Base-by-base conservation (phyloP, 2,797 vertebrate species). In the Centropyge bicolor region DNA sequence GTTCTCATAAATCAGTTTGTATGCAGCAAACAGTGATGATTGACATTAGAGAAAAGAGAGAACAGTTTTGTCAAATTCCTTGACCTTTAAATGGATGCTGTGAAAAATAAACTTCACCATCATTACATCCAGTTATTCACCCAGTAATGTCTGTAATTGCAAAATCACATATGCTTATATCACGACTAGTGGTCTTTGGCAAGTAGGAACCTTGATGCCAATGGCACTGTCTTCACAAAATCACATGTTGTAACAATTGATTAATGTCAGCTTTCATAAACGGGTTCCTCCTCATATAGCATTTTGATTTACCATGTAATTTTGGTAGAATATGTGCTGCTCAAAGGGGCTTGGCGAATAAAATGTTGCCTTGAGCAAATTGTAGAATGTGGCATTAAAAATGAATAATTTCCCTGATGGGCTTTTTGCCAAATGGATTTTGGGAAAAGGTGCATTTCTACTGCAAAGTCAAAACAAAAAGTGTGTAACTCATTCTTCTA, bases 371-470 rank as follows among this genome's bases (percentile, higher is more conserved):
- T 67, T 63, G 20, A 46, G 77, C 64, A 8, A 41, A 45, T 55
- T 84, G 65, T 72, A 70, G 70, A 85, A 55, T 70, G 63, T 48
- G 57, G 56, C 51, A 84, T 78, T 76, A 84, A 82, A 89, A 84
- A 86, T 86, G 27, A 81, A 82, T 78, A 22, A 60, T 86, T 81
- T 76, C 54, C 66, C 64, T 64, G 14, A 67, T 76, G 46, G 59
- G 59, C 45, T 60, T 76, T 87, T 70, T 67, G 70, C 72, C 70
- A 85, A 75, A 83, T 82, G 55, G 60, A 78, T 48, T 40, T 13
- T 61, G 45, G 20, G 17, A 54, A 62, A 61, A 63, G 9, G 14
- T 49, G 20, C 16, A 49, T 66, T 62, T 85, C 43, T 19, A 70
- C 52, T 45, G 59, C 12, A 79, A 77, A 81, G 70, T 52, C 38